These are phyloP conservation scores for Luffia ferchaultella DNA, from an alignment of 2,888 invertebrate genomes.

Conservation along the genomic window DNA sequence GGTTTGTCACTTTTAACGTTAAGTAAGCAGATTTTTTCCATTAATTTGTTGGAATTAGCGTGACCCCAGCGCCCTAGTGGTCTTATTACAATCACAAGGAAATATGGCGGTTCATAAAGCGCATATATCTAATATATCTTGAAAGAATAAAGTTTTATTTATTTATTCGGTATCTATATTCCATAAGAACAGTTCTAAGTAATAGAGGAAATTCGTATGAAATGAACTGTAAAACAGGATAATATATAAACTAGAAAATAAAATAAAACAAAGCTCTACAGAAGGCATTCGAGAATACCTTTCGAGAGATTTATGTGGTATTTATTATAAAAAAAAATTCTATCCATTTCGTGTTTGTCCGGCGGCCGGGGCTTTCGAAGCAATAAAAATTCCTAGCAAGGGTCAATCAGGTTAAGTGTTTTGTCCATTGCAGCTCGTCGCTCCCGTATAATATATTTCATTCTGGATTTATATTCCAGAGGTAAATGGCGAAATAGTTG, in stretches of 20 bases:
- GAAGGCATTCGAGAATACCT: neutral
- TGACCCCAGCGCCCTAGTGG: no score
- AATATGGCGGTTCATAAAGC: no score
- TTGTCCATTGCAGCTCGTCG: constrained; percentile 32
- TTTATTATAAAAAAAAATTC: neutral
- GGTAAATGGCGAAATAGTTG: constrained; percentile 35
- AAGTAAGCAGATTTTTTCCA: no score
- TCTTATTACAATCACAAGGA: no score
- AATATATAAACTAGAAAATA: neutral
- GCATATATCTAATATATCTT: no score
- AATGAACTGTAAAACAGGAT: neutral
- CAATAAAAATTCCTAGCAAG: constrained; percentile 49
- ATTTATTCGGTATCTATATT: neutral
- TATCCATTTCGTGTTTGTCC: neutral
- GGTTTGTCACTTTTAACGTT: no score
- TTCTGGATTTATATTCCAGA: constrained; percentile 39
- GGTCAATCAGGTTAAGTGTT: constrained; percentile 56
- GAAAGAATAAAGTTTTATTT: no score
- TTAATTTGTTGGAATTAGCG: no score
- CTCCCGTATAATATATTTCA: constrained; percentile 37
- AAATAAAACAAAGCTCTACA: neutral
- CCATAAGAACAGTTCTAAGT: neutral
- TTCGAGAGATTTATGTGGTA: neutral
- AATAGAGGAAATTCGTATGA: neutral
- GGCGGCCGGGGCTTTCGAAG: constrained; percentile 18